Evolutionary conservation across 1,140 invertebrate species (phyloP), one percentile per base, ranked within the genome.

Genomic region (Lepidostoma basale): DNA sequence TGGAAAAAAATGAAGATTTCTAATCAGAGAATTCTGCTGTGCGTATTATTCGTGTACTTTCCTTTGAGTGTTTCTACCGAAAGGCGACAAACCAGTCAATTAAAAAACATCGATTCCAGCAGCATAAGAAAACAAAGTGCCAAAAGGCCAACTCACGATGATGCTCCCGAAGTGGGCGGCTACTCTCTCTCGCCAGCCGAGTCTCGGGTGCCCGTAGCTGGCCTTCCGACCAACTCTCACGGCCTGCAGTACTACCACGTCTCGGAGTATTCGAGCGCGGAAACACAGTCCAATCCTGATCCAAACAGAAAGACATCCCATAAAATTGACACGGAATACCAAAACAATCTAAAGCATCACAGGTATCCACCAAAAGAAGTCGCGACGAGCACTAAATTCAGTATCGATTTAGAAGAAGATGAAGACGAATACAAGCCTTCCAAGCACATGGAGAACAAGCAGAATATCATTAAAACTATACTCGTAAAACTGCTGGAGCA

Each of bases 391-490:
- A 59, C 70, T 42, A 69, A 74, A 18, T 54, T 69, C 28, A 68
- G 78, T 65, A 58, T 68, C 69, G 14, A 64, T 75, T 33, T 67
- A 12, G 65, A 74, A 20, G 77, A 72, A 73, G 64, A 75, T 28
- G 78, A 74, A 74, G 75, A 78, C 62, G 79, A 80, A 47, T 84
- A 84, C 58, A 75, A 83, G 28, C 79, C 80, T 0, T 74, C 80
- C 14, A 78, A 79, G 64, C 76, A 73, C 40, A 74, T 78, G 36
- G 77, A 77, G 22, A 80, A 82, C 59, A 83, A 80, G 68, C 85
- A 87, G 56, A 79, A 77, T 2, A 82, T 84, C 63, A 73, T 85
- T 9, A 78, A 76, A 67, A 79, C 82, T 72, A 79, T 82, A 12
- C 79, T 86, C 20, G 64, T 82, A 3, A 74, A 75, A 28, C 80